Base-by-base conservation (phyloP, 2,797 vertebrate species). In the Falco cherrug region DNA sequence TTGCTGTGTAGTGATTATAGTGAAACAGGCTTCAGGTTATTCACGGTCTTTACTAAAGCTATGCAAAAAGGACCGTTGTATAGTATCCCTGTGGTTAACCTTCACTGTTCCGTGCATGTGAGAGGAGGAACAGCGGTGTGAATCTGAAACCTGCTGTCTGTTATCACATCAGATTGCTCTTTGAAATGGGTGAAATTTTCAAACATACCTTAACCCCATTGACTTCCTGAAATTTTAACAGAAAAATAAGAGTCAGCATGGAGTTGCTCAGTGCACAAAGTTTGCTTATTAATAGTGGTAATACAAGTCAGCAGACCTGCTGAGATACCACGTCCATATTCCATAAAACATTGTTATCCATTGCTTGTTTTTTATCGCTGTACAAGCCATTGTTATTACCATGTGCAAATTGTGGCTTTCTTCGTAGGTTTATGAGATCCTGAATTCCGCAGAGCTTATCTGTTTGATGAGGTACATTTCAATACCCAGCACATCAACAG, bases 381-480 rank as follows among this genome's bases (percentile, higher is more conserved):
- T 50, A 45, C 16, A 45, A 79, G 33, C 70, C 50, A 21, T 56
- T 61, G 47, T 65, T 60, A 20, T n/a, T 81, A 77, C 65, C 33
- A 4, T 67, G 31, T 64, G 51, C 17, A 5, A 93, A 56, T 84
- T 89, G 48, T 92, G 77, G 16, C 92, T 81, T 95, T 81, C 81
- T 90, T 96, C 90, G 64, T 81, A 99, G 99, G 98, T 99, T 92
- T 99, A 99, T 97, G 99, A 99, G 35, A 96, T 98, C 91, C 97
- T 99, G 97, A 99, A 98, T 87, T 99, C 99, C 8, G 99, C 98
- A 26, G 98, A 99, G 71, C 98, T 99, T 85, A 92, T 99, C 95
- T 99, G 99, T 96, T 98, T 99, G 86, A 98, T 98, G 98, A 98
- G 98, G 93, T 98, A 98, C 83, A 79, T 99, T 93, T 94, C 95